These are phyloP conservation scores for Poicephalus gulielmi DNA, from an alignment of 2,113 vertebrate species.

Conservation along the genomic window DNA sequence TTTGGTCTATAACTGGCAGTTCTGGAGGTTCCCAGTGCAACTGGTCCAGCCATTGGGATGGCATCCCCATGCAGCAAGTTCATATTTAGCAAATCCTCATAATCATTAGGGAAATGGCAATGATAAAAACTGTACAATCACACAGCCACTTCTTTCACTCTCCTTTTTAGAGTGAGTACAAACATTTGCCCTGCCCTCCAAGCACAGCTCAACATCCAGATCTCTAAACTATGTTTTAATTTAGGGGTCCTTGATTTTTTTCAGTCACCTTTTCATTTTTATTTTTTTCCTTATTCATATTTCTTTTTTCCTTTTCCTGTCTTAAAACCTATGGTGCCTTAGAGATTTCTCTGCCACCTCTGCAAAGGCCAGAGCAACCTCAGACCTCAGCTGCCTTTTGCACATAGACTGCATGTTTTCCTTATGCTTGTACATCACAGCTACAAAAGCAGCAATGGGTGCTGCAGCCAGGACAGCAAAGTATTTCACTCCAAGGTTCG, in stretches of 20 bases:
- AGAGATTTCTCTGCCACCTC: not conserved
- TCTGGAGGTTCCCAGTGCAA: not conserved
- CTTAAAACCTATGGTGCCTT: not conserved
- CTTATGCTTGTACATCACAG: rapidly evolving
- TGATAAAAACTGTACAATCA: not conserved
- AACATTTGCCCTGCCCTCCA: rapidly evolving
- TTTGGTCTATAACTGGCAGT: not conserved
- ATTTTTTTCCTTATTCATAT: not conserved
- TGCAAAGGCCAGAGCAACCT: not conserved
- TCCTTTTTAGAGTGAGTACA: not conserved
- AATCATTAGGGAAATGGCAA: not conserved
- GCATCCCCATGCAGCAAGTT: not conserved
- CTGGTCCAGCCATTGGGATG: not conserved
- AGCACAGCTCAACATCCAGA: not conserved
- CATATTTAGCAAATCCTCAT: rapidly evolving
- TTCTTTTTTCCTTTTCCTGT: not conserved
- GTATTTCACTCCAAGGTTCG: not conserved
- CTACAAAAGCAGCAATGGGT: not conserved
- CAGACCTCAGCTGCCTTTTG: not conserved
- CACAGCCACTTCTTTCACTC: not conserved
- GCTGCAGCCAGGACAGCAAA: not conserved
- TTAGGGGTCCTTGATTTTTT: not conserved
- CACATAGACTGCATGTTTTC: rapidly evolving
- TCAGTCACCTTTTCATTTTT: not conserved
- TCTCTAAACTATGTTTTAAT: not conserved